These are phyloP conservation scores for Bombus turneri DNA, from an alignment of 1,140 invertebrate species.

Conservation along the genomic window DNA sequence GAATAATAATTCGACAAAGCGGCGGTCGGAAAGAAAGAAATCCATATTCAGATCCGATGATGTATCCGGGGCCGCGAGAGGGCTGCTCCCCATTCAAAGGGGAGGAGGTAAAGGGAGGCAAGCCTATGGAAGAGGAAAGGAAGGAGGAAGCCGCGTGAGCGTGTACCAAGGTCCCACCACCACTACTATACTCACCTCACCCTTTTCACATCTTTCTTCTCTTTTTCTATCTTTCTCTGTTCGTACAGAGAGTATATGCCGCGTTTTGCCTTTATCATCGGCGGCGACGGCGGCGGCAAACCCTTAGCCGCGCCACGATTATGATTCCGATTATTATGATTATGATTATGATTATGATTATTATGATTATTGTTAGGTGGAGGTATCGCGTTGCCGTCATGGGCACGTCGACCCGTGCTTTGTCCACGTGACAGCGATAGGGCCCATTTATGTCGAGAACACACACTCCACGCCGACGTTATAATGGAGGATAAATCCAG, in stretches of 20 bases:
- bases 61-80: constrained; percentile 65
- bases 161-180: neutral
- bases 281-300: neutral
- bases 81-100: constrained; percentile 33
- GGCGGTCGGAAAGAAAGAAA: constrained; percentile 70
- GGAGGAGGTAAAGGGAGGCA: constrained; percentile 10
- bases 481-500: constrained; percentile 73
- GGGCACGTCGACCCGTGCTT: constrained; percentile 73
- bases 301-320: constrained; percentile 47
- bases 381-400: constrained; percentile 77
- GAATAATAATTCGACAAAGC: constrained; percentile 74
- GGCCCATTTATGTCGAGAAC: constrained; percentile 75
- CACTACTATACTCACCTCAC: neutral
- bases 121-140: neutral
- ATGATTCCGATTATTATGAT: constrained; percentile 66
- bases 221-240: neutral
- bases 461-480: constrained; percentile 66
- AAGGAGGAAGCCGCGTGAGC: constrained; percentile 23
- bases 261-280: constrained; percentile 41
- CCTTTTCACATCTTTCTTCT: neutral
- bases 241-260: neutral
- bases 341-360: constrained; percentile 63
- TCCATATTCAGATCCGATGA: constrained; percentile 75
- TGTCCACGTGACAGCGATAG: constrained; percentile 77
- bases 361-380: constrained; percentile 47